A percentile compares a stretch with the other conserved stretches of the same genome.
These are phyloP conservation scores for Seriola dumerili DNA, from an alignment of 2,113 vertebrate species.

Conservation along the genomic window DNA sequence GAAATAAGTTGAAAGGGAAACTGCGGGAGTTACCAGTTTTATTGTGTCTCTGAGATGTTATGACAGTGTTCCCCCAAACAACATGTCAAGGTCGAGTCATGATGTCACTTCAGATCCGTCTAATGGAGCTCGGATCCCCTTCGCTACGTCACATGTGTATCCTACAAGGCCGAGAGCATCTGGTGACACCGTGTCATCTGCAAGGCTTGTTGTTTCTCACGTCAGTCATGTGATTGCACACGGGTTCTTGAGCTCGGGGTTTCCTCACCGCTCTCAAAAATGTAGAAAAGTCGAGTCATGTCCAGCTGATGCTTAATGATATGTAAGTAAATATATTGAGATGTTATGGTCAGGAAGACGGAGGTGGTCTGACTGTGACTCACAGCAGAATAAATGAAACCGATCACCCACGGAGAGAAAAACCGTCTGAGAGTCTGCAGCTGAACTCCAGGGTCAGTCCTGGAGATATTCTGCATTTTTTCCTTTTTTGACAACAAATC, in stretches of 20 bases:
- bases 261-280: slow-evolving; percentile 1
- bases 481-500: no score
- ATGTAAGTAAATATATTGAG: no score
- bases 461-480: no score
- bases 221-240: no score
- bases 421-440: no score
- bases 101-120: slow-evolving; percentile 27
- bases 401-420: no score
- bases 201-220: slow-evolving; percentile 26
- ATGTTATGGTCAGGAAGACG: no score
- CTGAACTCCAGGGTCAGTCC: no score
- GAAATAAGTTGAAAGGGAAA: slow-evolving; percentile 36
- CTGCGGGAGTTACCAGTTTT: not conserved
- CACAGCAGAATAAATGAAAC: no score
- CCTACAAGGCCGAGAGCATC: slow-evolving; percentile 17
- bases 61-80: slow-evolving; percentile 68
- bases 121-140: not conserved
- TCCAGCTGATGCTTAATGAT: not conserved
- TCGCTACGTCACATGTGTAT: slow-evolving; percentile 14
- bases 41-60: slow-evolving; percentile 63
- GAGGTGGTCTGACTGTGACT: no score
- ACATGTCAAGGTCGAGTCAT: slow-evolving; percentile 16
- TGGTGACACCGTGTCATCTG: slow-evolving; percentile 10
- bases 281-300: not conserved
- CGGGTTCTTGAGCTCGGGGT: slow-evolving; percentile 30